phyloP scores from a whole-genome alignment of 2,113 vertebrate species.

The Pimephales promelas region DNA sequence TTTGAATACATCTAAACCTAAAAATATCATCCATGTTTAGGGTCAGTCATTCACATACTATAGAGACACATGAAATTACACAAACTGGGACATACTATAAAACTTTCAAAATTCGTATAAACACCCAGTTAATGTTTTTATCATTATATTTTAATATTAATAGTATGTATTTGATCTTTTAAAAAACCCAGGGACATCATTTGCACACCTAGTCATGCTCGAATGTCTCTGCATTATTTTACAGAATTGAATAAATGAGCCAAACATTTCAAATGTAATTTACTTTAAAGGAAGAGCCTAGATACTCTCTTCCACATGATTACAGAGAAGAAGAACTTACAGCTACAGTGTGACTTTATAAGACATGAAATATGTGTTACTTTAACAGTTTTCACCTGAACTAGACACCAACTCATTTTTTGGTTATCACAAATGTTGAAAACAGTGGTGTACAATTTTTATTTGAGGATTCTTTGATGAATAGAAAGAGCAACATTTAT shows the following conservation, averaged over 20 bases:
- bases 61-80: not conserved
- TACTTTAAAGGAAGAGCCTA: too few relatives aligned
- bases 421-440: too few relatives aligned
- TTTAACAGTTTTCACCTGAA: too few relatives aligned
- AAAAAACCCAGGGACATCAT: not conserved
- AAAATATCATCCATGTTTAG: not conserved
- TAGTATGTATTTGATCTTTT: not conserved
- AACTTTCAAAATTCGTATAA: too few relatives aligned
- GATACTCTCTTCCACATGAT: not conserved
- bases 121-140: too few relatives aligned
- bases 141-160: not conserved
- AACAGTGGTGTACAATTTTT: too few relatives aligned
- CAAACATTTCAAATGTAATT: not conserved
- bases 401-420: too few relatives aligned
- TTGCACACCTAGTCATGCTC: not conserved
- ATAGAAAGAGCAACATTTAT: too few relatives aligned
- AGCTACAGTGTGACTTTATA: not conserved
- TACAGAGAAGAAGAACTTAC: not conserved
- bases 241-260: not conserved
- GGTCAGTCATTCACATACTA: not conserved
- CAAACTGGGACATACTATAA: not conserved
- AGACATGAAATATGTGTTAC: not conserved
- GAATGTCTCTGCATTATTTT: not conserved
- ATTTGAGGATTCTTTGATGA: too few relatives aligned
- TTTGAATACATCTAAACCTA: not conserved